Base-by-base conservation (phyloP, 2,113 vertebrate genomes). In the Psettodes erumei region DNA sequence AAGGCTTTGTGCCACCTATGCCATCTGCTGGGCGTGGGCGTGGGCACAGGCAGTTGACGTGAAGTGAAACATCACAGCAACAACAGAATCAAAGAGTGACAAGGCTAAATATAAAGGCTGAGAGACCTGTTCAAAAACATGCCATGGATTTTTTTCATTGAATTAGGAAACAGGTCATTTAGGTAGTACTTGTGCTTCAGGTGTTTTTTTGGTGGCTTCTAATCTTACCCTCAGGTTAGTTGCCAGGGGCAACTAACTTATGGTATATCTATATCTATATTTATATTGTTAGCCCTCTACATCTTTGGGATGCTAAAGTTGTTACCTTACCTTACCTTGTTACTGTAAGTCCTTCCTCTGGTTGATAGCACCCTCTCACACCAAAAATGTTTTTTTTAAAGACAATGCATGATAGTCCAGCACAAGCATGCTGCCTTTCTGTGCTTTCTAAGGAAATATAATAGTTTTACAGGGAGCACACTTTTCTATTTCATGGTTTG, bases 51-150 rank as follows among this genome's bases (percentile, higher is more conserved):
- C 65, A 77, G 50, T 59, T 63, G 51, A 72, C 6, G 10, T 12
- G 2, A 60, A 25, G 1, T 10, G 0, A 5, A 27, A 21, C 10
- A 54, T 23, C 70, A 51, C 27, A 2, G 62, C 60, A 82, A 71
- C 74, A 76, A 37, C 38, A 64, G 43, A 10, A 33, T 27, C 40
- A 61, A 51, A 45, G 18, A 4, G 1, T 0, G 6, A n/a, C 3
- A 6, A 27, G 7, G 18, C 1, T 10, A 59, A 72, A 63, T 37
- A 73, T 48, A 32, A 12, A 23, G 50, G 75, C 21, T 10, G 37
- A 16, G 7, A 15, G 21, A 71, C 45, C 27, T 42, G 65, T 25
- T 74, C 10, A 38, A 51, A 69, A 69, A 28, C 48, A 63, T 58
- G 6, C 28, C 62, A 12, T 0, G n/a, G 32, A 55, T 33, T n/a